A percentile compares a stretch with the other conserved stretches of the same genome.
phyloP scores from a whole-genome alignment of 1,140 invertebrate species.

The Halyomorpha halys region DNA sequence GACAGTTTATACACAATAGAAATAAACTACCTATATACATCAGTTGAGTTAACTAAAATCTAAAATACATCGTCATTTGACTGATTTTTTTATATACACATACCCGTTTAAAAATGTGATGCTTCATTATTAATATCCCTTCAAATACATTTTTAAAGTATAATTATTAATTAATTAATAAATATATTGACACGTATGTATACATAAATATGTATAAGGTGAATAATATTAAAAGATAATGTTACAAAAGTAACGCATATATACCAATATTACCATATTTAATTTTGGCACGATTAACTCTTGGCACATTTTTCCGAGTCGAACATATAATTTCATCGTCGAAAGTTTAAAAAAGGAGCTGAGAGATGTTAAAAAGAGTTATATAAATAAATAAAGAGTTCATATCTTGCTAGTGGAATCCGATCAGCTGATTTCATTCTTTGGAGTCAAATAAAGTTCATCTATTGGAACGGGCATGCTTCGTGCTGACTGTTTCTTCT shows the following conservation, averaged over 20 bases:
- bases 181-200: too few species aligned
- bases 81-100: constrained; percentile 10
- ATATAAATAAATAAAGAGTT: neutral
- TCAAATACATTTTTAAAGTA: too few species aligned
- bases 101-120: constrained; percentile 17
- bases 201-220: too few species aligned
- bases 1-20: constrained; percentile 12
- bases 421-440: constrained; percentile 23
- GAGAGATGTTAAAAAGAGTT: neutral
- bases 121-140: neutral
- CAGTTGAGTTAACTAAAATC: too few species aligned
- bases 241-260: too few species aligned
- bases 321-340: neutral
- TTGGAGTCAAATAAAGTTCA: constrained; percentile 46
- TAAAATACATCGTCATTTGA: too few species aligned
- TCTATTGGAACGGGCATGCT: constrained; percentile 60
- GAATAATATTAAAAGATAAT: too few species aligned
- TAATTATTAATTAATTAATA: too few species aligned
- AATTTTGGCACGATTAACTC: constrained; percentile 12
- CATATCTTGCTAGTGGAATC: neutral
- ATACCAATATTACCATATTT: too few species aligned
- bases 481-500: constrained; percentile 66
- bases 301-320: constrained; percentile 15
- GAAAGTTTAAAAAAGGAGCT: neutral
- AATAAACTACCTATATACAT: constrained; percentile 12